Evolutionary conservation across 2,113 vertebrate species (phyloP), one percentile per base, ranked within the genome.

Genomic region (Anolis carolinensis): DNA sequence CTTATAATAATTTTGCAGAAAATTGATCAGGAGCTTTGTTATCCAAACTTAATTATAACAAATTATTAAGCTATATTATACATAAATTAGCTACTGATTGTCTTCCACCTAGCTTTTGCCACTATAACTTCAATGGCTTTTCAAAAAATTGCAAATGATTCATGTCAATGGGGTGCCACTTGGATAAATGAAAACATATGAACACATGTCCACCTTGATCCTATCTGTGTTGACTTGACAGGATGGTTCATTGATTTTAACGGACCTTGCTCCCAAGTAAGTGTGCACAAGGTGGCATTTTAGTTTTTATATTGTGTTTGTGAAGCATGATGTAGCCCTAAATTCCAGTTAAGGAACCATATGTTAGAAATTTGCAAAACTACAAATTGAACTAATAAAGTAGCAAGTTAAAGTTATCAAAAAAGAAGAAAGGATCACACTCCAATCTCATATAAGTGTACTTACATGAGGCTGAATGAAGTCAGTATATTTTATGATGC

Each of bases 1-100:
- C 89, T 87, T 9, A 91, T 91, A 84, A 32, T 90, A 94, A 92
- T 87, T 67, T 5, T 68, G 27, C 86, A 59, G 74, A 92, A 93
- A 86, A 39, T 71, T 81, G 4, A 50, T 20, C n/a, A 11, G 30
- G 39, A 4, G 9, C 48, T 6, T 34, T 59, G 52, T 81, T 39
- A 50, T 62, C n/a, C 78, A 67, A 86, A 65, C n/a, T 52, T 27
- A 44, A 23, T 86, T 81, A 52, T 74, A n/a, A 36, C 30, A 65
- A 34, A 36, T 48, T 27, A 72, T 70, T 36, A 30, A 76, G 39
- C 2, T 67, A 4, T 50, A 48, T 84, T 76, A 67, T 84, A 36
- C 74, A 25, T 36, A n/a, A n/a, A n/a, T n/a, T n/a, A 36, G 2
- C 11, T 84, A 50, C 30, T 76, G 13, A 76, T 78, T 85, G 71